A percentile compares a stretch with the other conserved stretches of the same genome.
Evolutionary conservation across 2,113 vertebrate species (phyloP).

Genomic region (Panthera uncia): DNA sequence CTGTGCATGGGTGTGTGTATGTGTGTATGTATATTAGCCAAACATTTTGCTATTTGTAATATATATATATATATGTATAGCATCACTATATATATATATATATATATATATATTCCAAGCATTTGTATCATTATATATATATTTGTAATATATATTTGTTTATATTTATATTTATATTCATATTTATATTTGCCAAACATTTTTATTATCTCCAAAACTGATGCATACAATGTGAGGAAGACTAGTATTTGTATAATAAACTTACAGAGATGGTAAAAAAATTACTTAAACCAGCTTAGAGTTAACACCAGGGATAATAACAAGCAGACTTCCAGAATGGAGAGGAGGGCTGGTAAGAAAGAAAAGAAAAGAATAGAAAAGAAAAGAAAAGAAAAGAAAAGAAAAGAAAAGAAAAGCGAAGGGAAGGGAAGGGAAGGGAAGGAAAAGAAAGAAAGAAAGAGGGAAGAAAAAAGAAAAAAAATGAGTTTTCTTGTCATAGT

Average conservation of each 20-base stretch:
- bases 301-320: not conserved
- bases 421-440: too few species aligned
- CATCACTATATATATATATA: not conserved
- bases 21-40: not conserved
- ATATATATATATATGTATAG: not conserved
- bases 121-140: not conserved
- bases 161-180: not conserved
- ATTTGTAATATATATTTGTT: not conserved
- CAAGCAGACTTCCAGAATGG: not conserved
- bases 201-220: not conserved
- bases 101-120: not conserved
- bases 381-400: too few species aligned
- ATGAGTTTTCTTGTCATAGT: not conserved
- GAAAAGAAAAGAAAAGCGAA: accelerated
- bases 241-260: not conserved
- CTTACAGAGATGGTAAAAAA: not conserved
- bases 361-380: not conserved
- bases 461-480: not conserved
- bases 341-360: not conserved
- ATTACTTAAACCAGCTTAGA: not conserved
- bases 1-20: not conserved
- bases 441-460: too few species aligned
- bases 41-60: not conserved
- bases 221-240: not conserved
- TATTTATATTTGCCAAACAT: not conserved